phyloP scores from a whole-genome alignment of 2,113 vertebrate species.

The Etheostoma cragini region DNA sequence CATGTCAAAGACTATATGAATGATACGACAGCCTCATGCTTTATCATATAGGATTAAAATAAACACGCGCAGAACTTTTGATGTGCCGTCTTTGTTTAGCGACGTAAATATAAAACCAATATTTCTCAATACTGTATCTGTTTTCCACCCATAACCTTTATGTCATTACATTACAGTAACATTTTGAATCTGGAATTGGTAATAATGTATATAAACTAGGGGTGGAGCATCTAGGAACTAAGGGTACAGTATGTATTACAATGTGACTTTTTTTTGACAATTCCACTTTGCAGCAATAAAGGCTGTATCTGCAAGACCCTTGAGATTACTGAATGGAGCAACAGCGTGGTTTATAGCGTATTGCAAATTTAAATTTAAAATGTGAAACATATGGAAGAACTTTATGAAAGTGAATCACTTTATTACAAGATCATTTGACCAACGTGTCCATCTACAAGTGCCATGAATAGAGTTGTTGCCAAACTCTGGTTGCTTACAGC shows the following conservation, averaged over 20 bases:
- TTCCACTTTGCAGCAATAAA: no score
- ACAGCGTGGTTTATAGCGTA: no score
- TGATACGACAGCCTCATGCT: slow-evolving; percentile 22
- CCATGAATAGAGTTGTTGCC: background rate
- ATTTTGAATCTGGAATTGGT: background rate
- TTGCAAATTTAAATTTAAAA: no score
- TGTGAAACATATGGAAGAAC: no score
- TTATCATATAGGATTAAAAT: slow-evolving; percentile 25
- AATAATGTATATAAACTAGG: background rate
- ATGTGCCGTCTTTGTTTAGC: slow-evolving; percentile 24
- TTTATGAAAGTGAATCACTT: no score
- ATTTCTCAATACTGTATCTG: background rate
- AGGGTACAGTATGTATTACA: no score
- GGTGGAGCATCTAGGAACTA: no score
- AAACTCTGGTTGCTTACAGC: slow-evolving; percentile 15
- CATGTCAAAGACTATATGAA: slow-evolving; percentile 24
- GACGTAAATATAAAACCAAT: slow-evolving; percentile 19
- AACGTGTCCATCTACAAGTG: background rate
- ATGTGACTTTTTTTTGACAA: no score
- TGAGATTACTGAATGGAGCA: no score
- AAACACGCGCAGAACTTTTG: background rate
- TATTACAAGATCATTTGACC: no score
- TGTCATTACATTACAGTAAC: background rate
- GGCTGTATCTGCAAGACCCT: no score
- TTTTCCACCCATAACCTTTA: background rate